These are phyloP conservation scores for Dendrolimus punctatus DNA, from an alignment of 1,140 invertebrate species.

Conservation along the genomic window DNA sequence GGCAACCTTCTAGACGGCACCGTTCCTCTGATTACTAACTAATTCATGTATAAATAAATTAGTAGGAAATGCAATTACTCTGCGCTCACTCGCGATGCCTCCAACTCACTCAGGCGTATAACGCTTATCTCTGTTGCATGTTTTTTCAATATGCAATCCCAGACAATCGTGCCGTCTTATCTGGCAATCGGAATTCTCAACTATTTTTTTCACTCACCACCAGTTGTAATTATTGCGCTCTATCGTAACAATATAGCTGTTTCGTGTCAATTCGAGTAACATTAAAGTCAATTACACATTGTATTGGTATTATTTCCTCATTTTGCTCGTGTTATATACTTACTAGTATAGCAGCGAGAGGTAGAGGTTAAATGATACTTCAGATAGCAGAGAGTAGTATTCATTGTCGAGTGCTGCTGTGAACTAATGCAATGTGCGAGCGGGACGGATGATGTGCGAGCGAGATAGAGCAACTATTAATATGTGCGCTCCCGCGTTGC, in stretches of 20 bases:
- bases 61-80: conserved; percentile 67
- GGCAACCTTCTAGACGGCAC: too few relatives aligned
- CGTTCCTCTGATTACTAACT: too few relatives aligned
- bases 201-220: conserved; percentile 60
- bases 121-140: conserved; percentile 69
- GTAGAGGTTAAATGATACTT: too few relatives aligned
- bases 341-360: too few relatives aligned
- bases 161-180: conserved; percentile 63
- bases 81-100: conserved; percentile 49
- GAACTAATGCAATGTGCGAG: too few relatives aligned
- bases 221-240: conserved; percentile 60
- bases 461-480: too few relatives aligned
- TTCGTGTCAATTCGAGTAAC: conserved; percentile 50
- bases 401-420: too few relatives aligned
- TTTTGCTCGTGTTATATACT: too few relatives aligned
- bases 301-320: too few relatives aligned
- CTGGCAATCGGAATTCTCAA: conserved; percentile 64
- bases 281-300: neutral
- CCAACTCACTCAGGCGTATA: conserved; percentile 56
- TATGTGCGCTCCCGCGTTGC: too few relatives aligned
- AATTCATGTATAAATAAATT: conserved; percentile 28
- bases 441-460: too few relatives aligned
- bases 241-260: conserved; percentile 47
- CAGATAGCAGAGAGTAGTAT: too few relatives aligned
- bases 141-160: conserved; percentile 68